A percentile compares a stretch with the other conserved stretches of the same genome.
Evolutionary conservation across 2,797 vertebrate genomes (phyloP).

Genomic region (Lophius americanus): DNA sequence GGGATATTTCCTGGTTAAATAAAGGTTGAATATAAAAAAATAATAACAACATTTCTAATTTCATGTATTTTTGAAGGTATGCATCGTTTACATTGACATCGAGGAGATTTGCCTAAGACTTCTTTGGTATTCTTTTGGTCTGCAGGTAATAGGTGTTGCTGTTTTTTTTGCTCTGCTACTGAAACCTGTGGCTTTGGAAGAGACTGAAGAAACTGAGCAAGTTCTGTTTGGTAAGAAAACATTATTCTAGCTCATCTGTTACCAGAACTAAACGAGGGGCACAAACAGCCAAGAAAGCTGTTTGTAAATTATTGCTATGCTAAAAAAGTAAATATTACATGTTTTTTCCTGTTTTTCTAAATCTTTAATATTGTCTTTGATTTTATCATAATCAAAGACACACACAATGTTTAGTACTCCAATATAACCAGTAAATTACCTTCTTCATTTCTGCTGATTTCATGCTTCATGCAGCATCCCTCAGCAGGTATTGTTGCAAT

Average conservation of each 20-base stretch:
- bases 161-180: constrained; percentile 85
- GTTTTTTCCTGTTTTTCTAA: not conserved
- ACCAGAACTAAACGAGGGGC: not conserved
- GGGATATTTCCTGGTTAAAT: too few species aligned
- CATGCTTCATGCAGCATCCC: not conserved
- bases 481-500: not conserved
- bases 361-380: not conserved
- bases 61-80: too few species aligned
- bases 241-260: constrained; percentile 5
- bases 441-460: not conserved
- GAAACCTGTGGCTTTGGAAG: constrained; percentile 83
- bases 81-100: not conserved
- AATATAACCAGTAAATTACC: not conserved
- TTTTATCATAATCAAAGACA: too few species aligned
- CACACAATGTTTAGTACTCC: not conserved
- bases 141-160: constrained; percentile 83
- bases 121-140: constrained; percentile 3
- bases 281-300: not conserved
- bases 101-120: too few species aligned
- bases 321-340: not conserved
- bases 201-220: constrained; percentile 77
- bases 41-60: too few species aligned
- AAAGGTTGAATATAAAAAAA: too few species aligned
- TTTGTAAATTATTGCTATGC: not conserved
- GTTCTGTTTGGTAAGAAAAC: constrained; percentile 73